Conservation (phyloP, 2,113 vertebrate species). For the Microcebus ravelobensis region DNA sequence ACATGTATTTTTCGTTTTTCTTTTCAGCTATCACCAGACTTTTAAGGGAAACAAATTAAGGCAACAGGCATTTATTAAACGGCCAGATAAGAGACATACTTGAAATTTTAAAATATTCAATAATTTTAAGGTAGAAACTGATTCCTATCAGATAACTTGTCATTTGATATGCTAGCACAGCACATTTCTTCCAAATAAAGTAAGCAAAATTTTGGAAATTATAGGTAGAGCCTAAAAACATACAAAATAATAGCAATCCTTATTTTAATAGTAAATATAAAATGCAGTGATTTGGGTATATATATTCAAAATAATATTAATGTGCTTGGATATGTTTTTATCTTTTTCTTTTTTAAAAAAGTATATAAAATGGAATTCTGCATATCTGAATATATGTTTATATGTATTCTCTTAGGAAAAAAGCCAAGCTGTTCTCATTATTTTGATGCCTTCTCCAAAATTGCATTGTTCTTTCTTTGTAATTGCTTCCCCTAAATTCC, state of each 20-base stretch:
- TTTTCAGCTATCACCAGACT: constrained; percentile 40
- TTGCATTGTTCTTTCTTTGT: neutral
- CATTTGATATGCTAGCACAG: constrained; percentile 43
- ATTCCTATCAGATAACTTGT: constrained; percentile 38
- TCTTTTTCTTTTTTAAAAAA: neutral
- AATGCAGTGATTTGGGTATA: neutral
- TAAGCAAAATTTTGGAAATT: constrained; percentile 17
- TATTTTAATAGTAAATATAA: neutral
- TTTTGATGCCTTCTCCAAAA: neutral
- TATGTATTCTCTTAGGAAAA: neutral
- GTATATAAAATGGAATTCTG: neutral
- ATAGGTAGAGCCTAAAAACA: neutral
- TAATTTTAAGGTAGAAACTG: constrained; percentile 59
- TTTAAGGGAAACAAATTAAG: constrained; percentile 67
- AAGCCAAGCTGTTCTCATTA: neutral
- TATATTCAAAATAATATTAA: neutral
- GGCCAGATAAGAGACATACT: constrained; percentile 37
- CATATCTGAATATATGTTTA: neutral
- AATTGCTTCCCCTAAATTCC: neutral
- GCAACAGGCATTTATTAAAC: constrained; percentile 65
- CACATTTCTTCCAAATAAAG: constrained; percentile 61
- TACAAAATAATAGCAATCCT: neutral
- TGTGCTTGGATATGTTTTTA: neutral
- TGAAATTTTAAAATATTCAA: constrained; percentile 41
- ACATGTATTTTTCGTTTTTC: constrained; percentile 54